A percentile compares a stretch with the other conserved stretches of the same genome.
These are phyloP conservation scores for Opisthograptis luteolata DNA, from an alignment of 2,888 invertebrate genomes.

Conservation along the genomic window DNA sequence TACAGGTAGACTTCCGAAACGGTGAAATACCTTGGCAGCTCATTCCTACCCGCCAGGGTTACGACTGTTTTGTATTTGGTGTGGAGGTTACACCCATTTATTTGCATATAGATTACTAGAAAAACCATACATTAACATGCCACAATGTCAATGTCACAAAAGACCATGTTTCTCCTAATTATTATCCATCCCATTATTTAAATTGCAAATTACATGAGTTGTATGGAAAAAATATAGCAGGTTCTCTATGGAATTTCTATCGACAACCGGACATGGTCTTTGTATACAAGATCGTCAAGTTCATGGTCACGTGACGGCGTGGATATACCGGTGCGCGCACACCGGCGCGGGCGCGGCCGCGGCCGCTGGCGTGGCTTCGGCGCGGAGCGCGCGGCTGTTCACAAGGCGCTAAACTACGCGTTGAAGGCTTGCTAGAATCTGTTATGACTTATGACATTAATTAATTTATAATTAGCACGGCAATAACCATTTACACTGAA, in stretches of 20 bases:
- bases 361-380: background rate
- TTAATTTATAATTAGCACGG: too few species aligned
- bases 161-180: conserved; percentile 4
- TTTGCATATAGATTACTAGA: conserved; percentile 3
- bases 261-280: conserved; percentile 14
- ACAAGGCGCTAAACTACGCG: background rate
- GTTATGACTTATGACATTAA: background rate
- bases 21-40: too few species aligned
- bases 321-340: too few species aligned
- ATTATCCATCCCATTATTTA: conserved; percentile 2
- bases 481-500: too few species aligned
- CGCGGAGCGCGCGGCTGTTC: too few species aligned
- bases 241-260: conserved; percentile 12
- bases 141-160: background rate
- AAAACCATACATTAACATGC: conserved; percentile 10
- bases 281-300: conserved; percentile 14
- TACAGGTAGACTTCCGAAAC: too few species aligned
- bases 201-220: conserved; percentile 1
- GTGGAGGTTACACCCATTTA: background rate
- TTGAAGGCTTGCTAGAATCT: background rate
- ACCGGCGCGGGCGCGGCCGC: too few species aligned
- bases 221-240: background rate
- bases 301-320: conserved; percentile 20
- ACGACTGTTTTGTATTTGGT: background rate
- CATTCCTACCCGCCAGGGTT: background rate